Evolutionary conservation across 2,888 invertebrate species (phyloP).

Genomic region (Ceramica pisi): DNA sequence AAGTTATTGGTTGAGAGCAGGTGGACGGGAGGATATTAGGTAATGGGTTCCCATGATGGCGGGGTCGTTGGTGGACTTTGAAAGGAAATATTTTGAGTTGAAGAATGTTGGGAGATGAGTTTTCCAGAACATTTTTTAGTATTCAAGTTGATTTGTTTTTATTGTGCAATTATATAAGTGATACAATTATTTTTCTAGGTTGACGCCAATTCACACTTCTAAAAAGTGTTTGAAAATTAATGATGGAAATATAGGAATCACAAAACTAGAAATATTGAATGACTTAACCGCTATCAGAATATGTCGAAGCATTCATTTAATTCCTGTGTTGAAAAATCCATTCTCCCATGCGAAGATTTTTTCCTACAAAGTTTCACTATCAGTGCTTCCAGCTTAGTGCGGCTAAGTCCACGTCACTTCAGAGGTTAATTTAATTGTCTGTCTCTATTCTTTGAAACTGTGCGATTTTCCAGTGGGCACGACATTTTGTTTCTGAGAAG

Average conservation of each 20-base stretch:
- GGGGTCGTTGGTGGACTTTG: slow-evolving; percentile 16
- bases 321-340: neutral
- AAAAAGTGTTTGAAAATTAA: too few species aligned
- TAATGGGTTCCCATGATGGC: slow-evolving; percentile 51
- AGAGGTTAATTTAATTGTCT: slow-evolving; percentile 82
- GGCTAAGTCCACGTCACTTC: slow-evolving; percentile 61
- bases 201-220: too few species aligned
- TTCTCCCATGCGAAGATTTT: neutral
- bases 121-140: neutral
- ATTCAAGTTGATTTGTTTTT: neutral
- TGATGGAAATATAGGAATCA: too few species aligned
- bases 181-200: too few species aligned
- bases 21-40: slow-evolving; percentile 64
- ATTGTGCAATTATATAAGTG: neutral
- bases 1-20: slow-evolving; percentile 71
- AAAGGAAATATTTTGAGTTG: slow-evolving; percentile 44
- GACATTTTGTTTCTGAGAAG: too few species aligned
- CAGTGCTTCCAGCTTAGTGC: slow-evolving; percentile 44
- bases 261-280: neutral
- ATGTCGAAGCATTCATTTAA: neutral
- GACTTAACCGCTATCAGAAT: neutral
- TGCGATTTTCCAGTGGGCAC: slow-evolving; percentile 65
- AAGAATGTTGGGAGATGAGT: neutral
- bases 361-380: slow-evolving; percentile 27
- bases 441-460: slow-evolving; percentile 62